Evolutionary conservation across 2,797 vertebrate species (phyloP).

Genomic region (Gymnocypris eckloni): DNA sequence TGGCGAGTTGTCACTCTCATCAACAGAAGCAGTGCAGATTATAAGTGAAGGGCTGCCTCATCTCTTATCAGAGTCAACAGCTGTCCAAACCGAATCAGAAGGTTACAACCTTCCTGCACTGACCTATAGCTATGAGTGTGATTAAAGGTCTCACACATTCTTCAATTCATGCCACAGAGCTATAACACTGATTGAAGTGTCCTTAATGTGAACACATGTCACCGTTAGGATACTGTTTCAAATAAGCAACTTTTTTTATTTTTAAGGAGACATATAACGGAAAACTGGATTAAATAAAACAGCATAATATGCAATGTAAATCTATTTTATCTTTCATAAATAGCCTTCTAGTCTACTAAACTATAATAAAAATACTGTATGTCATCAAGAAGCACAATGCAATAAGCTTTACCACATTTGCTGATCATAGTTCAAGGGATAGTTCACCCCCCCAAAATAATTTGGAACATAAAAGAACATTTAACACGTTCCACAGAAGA

Average conservation of each 20-base stretch:
- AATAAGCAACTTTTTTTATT: background rate
- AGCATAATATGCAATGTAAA: background rate
- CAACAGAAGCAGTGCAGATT: slow-evolving; percentile 66
- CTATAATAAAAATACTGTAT: background rate
- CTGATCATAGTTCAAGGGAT: background rate
- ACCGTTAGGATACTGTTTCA: background rate
- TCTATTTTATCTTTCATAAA: background rate
- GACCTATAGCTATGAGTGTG: slow-evolving; percentile 44
- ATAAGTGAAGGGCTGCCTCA: slow-evolving; percentile 73
- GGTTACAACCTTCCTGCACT: slow-evolving; percentile 53
- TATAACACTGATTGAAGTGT: slow-evolving; percentile 9
- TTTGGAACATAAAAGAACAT: too few species aligned
- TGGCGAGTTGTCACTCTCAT: slow-evolving; percentile 76
- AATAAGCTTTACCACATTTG: background rate
- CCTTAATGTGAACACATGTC: slow-evolving; percentile 13
- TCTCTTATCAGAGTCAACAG: slow-evolving; percentile 63
- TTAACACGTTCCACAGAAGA: background rate
- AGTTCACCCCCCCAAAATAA: background rate
- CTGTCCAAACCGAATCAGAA: slow-evolving; percentile 43
- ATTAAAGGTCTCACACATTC: slow-evolving; percentile 23
- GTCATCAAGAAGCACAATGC: background rate
- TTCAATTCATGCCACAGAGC: background rate
- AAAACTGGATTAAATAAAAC: background rate
- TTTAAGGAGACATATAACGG: background rate
- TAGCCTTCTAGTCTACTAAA: background rate